These are phyloP conservation scores for Campoletis raptor DNA, from an alignment of 2,888 invertebrate genomes.

Conservation along the genomic window DNA sequence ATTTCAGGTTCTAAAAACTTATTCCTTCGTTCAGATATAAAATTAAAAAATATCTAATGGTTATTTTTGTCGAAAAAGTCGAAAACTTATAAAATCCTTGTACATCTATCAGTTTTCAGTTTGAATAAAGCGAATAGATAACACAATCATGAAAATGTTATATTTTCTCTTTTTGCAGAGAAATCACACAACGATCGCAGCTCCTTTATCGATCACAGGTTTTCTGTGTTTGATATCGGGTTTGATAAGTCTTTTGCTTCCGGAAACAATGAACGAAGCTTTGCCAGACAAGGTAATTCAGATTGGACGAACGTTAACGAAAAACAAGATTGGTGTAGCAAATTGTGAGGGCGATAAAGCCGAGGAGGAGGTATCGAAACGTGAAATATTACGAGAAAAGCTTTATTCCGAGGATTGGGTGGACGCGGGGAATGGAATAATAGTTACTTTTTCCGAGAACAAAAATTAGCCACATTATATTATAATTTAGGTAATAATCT, in stretches of 20 bases:
- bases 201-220: conserved; percentile 74
- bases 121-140: background rate
- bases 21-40: background rate
- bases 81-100: background rate
- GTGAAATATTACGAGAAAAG: conserved; percentile 78
- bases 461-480: conserved; percentile 69
- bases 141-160: background rate
- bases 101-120: background rate
- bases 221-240: conserved; percentile 75
- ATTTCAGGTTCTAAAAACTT: background rate
- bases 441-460: conserved; percentile 80
- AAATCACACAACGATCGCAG: conserved; percentile 69
- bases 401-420: conserved; percentile 82
- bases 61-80: background rate
- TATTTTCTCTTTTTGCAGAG: conserved; percentile 71
- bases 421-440: conserved; percentile 81
- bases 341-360: conserved; percentile 54
- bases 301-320: conserved; percentile 61
- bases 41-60: background rate
- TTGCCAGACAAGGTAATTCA: conserved; percentile 78
- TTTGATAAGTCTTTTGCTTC: conserved; percentile 74
- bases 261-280: conserved; percentile 76
- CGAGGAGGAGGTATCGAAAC: conserved; percentile 70
- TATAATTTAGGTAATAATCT: conserved; percentile 58
- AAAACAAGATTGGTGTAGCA: conserved; percentile 61